Conservation (phyloP, 2,797 vertebrate genomes). For the Syncerus caffer region DNA sequence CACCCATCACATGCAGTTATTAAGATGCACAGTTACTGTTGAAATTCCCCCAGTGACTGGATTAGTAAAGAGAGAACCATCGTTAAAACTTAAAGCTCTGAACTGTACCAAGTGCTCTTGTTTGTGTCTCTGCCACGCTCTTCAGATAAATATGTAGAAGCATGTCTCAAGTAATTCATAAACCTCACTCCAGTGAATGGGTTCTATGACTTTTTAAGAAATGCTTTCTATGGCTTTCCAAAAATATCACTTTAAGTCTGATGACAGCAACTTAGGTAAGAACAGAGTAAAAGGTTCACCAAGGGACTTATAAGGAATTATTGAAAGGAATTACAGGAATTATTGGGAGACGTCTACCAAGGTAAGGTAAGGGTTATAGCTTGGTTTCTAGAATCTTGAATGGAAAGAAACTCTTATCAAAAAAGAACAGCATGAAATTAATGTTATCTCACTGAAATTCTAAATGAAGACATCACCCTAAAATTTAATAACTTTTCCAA, state of each 20-base stretch:
- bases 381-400: slow-evolving; percentile 5
- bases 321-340: not conserved
- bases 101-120: not conserved
- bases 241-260: not conserved
- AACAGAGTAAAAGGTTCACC: not conserved
- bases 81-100: not conserved
- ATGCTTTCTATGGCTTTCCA: not conserved
- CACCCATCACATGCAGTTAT: not conserved
- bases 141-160: not conserved
- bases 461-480: not conserved
- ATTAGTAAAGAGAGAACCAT: not conserved
- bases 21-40: not conserved
- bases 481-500: not conserved
- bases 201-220: not conserved
- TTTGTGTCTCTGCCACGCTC: not conserved
- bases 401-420: not conserved
- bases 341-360: not conserved
- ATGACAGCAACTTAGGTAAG: not conserved
- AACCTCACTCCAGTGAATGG: not conserved
- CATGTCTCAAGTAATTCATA: not conserved
- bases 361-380: not conserved
- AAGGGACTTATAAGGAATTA: not conserved
- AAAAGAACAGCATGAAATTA: not conserved
- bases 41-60: not conserved
- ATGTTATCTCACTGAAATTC: not conserved